phyloP scores from a whole-genome alignment of 2,888 invertebrate species.

The Catocala nupta region DNA sequence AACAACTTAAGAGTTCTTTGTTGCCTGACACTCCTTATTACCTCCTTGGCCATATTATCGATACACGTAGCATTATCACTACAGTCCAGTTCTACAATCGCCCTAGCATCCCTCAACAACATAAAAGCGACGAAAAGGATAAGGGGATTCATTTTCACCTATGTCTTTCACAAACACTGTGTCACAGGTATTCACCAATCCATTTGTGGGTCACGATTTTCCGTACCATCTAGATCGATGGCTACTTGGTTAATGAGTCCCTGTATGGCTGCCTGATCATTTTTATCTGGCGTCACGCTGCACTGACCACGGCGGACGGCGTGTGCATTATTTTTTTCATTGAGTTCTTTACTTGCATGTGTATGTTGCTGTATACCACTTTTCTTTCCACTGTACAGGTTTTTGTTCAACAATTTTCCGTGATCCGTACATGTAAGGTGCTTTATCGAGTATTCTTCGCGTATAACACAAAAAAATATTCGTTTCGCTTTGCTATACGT shows the following conservation, averaged over 20 bases:
- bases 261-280: conserved; percentile 74
- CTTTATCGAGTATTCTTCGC: conserved; percentile 58
- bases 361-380: conserved; percentile 68
- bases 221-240: conserved; percentile 76
- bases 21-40: conserved; percentile 83
- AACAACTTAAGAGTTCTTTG: conserved; percentile 85
- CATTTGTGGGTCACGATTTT: conserved; percentile 82
- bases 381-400: conserved; percentile 69
- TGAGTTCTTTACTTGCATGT: conserved; percentile 60
- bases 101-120: conserved; percentile 68
- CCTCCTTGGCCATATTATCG: conserved; percentile 80
- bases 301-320: conserved; percentile 66
- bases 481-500: conserved; percentile 57
- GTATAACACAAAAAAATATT: conserved; percentile 59
- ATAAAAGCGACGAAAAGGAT: conserved; percentile 72
- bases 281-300: conserved; percentile 85
- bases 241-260: conserved; percentile 80
- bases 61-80: conserved; percentile 89
- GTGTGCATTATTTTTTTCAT: conserved; percentile 75
- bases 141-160: conserved; percentile 80
- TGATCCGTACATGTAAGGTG: conserved; percentile 65
- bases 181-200: conserved; percentile 67
- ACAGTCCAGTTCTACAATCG: conserved; percentile 81
- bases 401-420: conserved; percentile 66
- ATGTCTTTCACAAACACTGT: conserved; percentile 68